Base-by-base conservation (phyloP, 2,888 invertebrate species). In the Troilus luridus region DNA sequence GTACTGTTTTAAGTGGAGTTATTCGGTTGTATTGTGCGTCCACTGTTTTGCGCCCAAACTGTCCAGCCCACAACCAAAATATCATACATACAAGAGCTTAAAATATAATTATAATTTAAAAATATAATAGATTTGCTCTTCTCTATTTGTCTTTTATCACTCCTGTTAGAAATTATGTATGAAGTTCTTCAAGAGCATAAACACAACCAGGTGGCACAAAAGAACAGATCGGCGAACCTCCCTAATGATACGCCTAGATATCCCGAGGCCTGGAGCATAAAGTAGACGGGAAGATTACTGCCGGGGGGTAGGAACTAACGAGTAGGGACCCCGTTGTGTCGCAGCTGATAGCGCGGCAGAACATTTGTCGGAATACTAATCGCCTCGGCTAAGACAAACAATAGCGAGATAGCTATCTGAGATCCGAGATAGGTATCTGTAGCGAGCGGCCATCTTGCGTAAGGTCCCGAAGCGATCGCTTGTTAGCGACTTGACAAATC, bases 281-380 rank as follows among this genome's bases (percentile, higher is more conserved):
- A 85, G 85, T 58, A 56, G 85, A 85, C 85, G 85, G 85, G 85
- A 56, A 56, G 56, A 54, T 58, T 54, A 58, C 54, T 54, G 56
- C 85, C 85, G 56, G 56, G 56, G 85, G 85, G 58, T 41, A 85
- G 85, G n/a, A 58, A n/a, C 54, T 85, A 85, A 85, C 56, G 85
- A 85, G 81, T 21, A 41, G 85, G 85, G 85, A 85, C 85, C 85
- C 85, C 85, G 85, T 85, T 85, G 85, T 85, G 85, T 85, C 85
- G 85, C 85, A 85, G 72, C 72, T 77, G 72, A 77, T 77, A 77
- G 67, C 67, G 41, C 27, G 27, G 41, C 24, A 41, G 89, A 89
- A 89, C 89, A 89, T 89, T 89, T 89, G 89, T 89, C 89, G 67
- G 89, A 64, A 64, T 64, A 89, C 64, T 89, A 89, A 89, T 89